Base-by-base conservation (phyloP, 2,797 vertebrate genomes). In the Apogon talboti region DNA sequence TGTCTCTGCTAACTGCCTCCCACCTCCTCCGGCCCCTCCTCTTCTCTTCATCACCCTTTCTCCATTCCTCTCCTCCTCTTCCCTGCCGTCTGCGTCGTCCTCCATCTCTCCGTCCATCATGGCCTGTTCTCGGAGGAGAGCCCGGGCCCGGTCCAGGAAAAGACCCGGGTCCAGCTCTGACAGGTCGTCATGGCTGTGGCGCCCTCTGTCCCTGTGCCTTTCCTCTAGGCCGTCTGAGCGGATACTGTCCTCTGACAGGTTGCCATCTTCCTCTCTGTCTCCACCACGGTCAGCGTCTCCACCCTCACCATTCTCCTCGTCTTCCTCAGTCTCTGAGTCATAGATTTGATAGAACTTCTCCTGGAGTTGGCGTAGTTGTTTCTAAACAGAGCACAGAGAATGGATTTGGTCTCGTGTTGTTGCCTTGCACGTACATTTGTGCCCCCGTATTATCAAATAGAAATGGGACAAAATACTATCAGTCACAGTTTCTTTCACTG, bases 341-440 rank as follows among this genome's bases (percentile, higher is more conserved):
- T 99, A 99, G 93, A 99, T 98, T 89, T 99, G 98, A 91, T 98
- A 99, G 93, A 99, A 99, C 94, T 99, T 99, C 73, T 99, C 98
- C 93, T 99, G 98, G 88, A 99, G 96, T 87, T 99, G 98, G 63
- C 98, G 96, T 80, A 99, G 95, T 93, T 99, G 98, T 87, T 99
- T 99, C 94, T 92, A 53, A 4, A 49, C 12, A 56, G 40, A 60
- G 21, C 43, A 78, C 0, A 66, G 18, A 63, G 2, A 37, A 42
- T 6, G 21, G 21, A 5, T 24, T 24, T 24, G 21, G 21, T 24
- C 21, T 24, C 21, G 2, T 24, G 5, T 24, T 5, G 21, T 54
- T 53, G 30, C 30, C 8, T 33, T 7, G 7, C 30, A 33, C 7
- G 21, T 24, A 5, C 5, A 24, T 24, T 24, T 24, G n/a, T n/a